Base-by-base conservation (phyloP, 2,888 invertebrate species). In the Perizoma affinitatum region DNA sequence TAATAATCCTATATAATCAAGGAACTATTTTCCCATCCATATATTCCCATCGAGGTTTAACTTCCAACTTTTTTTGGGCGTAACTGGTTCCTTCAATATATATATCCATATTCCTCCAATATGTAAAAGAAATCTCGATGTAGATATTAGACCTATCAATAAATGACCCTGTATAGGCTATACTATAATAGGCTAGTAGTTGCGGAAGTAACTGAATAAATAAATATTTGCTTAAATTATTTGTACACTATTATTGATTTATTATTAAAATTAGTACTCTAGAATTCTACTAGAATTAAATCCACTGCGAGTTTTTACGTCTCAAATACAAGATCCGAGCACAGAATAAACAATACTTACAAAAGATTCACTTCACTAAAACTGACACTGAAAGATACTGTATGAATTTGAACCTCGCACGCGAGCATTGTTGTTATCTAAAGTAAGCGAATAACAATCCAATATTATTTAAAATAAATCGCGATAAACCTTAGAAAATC, bases 221-320 rank as follows among this genome's bases (percentile, higher is more conserved):
- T 42, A 42, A n/a, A n/a, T 42, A n/a, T 10, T 1, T 42, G 0
- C 22, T 22, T 22, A 22, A 22, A 22, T 22, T 42, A 10, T 42
- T n/a, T 42, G 9, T 9, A 42, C 10, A 42, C 1, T n/a, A n/a
- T n/a, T n/a, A n/a, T 42, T 5, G 42, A 10, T n/a, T 42, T n/a
- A 42, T 42, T 42, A 42, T 42, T n/a, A n/a, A 42, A 42, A 42
- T n/a, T 42, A n/a, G 42, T 22, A 22, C 22, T 22, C n/a, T n/a
- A n/a, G n/a, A n/a, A n/a, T n/a, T n/a, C n/a, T n/a, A n/a, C n/a
- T n/a, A n/a, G n/a, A n/a, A n/a, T n/a, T n/a, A n/a, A n/a, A 22
- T n/a, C 44, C 34, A 7, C 45, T 34, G 46, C 35, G 22, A 52
- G 58, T 48, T 48, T 56, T 48, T 56, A 44, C 44, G 36, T 38